These are phyloP conservation scores for Myotis findleyi DNA, from an alignment of 2,797 vertebrate genomes.

Conservation along the genomic window DNA sequence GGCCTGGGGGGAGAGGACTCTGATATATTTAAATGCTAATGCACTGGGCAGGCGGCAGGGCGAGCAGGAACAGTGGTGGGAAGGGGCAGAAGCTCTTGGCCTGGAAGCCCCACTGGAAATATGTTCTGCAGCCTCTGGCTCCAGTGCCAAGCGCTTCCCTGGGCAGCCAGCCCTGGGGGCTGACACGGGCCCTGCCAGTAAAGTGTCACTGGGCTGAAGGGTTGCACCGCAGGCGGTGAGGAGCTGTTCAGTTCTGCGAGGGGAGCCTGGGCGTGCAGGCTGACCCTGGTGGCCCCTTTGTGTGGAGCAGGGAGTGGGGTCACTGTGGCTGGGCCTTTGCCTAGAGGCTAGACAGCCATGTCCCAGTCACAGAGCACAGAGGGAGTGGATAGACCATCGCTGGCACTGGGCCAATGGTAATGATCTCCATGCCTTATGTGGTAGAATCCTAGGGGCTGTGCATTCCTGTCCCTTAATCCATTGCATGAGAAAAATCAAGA, in stretches of 20 bases:
- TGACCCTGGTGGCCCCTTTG: conserved; percentile 50
- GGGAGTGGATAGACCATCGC: neutral
- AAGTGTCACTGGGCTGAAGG: conserved; percentile 54
- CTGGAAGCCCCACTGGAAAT: conserved; percentile 69
- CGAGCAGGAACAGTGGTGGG: conserved; percentile 69
- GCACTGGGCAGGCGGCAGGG: conserved; percentile 49
- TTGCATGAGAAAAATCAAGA: neutral
- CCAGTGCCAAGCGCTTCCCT: conserved; percentile 66
- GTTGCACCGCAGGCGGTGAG: neutral
- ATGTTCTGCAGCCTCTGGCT: conserved; percentile 77
- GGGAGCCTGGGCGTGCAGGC: conserved; percentile 13
- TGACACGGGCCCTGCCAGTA: conserved; percentile 39
- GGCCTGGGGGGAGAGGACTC: conserved; percentile 79
- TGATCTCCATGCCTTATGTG: neutral
- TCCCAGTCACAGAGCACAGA: neutral
- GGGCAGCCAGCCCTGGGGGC: conserved; percentile 43
- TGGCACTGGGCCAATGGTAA: neutral
- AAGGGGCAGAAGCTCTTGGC: conserved; percentile 77
- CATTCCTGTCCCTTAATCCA: neutral
- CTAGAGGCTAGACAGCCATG: neutral
- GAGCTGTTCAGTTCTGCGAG: neutral
- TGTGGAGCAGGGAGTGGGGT: neutral
- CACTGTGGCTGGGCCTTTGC: conserved; percentile 44
- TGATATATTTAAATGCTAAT: conserved; percentile 88
- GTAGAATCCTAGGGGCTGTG: neutral